Base-by-base conservation (phyloP, 2,797 vertebrate species). In the Peromyscus eremicus region DNA sequence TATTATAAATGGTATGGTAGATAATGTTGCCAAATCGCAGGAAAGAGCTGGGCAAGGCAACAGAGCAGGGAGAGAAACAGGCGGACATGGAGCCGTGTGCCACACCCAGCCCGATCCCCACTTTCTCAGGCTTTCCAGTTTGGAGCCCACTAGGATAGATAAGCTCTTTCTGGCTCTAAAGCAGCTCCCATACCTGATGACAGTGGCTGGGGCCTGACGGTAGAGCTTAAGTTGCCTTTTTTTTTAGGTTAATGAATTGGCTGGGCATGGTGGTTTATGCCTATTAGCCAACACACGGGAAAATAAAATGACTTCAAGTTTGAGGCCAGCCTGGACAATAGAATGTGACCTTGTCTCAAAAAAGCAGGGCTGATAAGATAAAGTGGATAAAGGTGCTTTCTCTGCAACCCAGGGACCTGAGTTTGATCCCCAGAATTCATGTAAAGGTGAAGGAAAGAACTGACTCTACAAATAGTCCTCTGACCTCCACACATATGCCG, bases 21-120 rank as follows among this genome's bases (percentile, higher is more conserved):
- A 46, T 93, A 89, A 66, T 40, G 4, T 34, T 97, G 95, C 96
- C 94, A 95, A 49, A 43, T 91, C 46, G 37, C 80, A 93, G 84
- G 90, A 70, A 88, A 76, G 89, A 62, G 89, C 82, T 34, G 52
- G 43, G 89, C 19, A 88, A 87, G n/a, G 92, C 83, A 68, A 9
- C 62, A 49, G 92, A 93, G 68, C 62, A 73, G 43, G 75, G 62
- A 52, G 52, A 88, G 77, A 94, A 86, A 23, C 77, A 81, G 77
- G 57, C 80, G 2, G 25, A 76, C 32, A 7, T 5, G 60, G 40
- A 66, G 66, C 91, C 29, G 3, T 34, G 40, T 19, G 83, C 66
- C 16, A 23, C 71, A 70, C 62, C 71, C 37, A 64, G 80, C 49
- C 46, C 0, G 0, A 57, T 49, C 73, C 70, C 85, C 16, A 6